phyloP scores from a whole-genome alignment of 2,888 invertebrate species.

The Orchesellides sinensis region DNA sequence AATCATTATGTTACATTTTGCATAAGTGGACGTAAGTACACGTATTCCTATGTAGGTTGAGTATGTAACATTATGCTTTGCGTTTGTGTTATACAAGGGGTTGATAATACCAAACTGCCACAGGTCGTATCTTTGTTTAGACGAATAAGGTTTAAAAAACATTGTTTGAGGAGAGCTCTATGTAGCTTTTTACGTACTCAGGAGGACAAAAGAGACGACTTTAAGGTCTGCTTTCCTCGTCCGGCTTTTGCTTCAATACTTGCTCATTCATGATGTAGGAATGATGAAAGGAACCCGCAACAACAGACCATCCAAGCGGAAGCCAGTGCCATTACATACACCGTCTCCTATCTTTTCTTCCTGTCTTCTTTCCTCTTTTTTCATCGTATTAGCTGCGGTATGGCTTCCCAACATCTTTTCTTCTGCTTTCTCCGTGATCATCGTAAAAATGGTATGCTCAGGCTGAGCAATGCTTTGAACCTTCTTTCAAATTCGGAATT shows the following conservation, averaged over 20 bases:
- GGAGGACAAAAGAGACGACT: conserved; percentile 21
- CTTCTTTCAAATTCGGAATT: too few relatives aligned
- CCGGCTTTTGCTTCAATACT: conserved; percentile 50
- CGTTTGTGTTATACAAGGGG: too few relatives aligned
- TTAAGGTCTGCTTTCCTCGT: conserved; percentile 55
- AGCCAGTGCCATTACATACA: conserved; percentile 42
- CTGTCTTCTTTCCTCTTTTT: conserved; percentile 2
- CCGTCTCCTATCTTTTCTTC: not conserved
- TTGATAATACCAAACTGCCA: conserved; percentile 3
- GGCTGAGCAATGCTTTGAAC: too few relatives aligned
- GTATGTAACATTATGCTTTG: too few relatives aligned
- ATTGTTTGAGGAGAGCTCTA: conserved; percentile 2
- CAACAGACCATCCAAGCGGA: conserved; percentile 54
- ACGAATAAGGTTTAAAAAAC: conserved; percentile 5
- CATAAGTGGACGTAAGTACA: too few relatives aligned
- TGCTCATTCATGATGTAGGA: conserved; percentile 54
- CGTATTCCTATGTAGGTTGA: too few relatives aligned
- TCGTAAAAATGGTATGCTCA: too few relatives aligned
- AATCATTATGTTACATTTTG: too few relatives aligned
- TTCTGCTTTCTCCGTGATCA: too few relatives aligned
- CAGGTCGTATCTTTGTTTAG: conserved; percentile 35
- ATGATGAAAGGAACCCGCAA: conserved; percentile 60
- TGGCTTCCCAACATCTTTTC: too few relatives aligned
- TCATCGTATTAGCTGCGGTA: not conserved
- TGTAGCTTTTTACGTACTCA: not conserved